Evolutionary conservation across 35 echinoderm and acorn worm genomes (phyloP), one percentile per base, ranked within the genome.

Genomic region (Apostichopus japonicus): DNA sequence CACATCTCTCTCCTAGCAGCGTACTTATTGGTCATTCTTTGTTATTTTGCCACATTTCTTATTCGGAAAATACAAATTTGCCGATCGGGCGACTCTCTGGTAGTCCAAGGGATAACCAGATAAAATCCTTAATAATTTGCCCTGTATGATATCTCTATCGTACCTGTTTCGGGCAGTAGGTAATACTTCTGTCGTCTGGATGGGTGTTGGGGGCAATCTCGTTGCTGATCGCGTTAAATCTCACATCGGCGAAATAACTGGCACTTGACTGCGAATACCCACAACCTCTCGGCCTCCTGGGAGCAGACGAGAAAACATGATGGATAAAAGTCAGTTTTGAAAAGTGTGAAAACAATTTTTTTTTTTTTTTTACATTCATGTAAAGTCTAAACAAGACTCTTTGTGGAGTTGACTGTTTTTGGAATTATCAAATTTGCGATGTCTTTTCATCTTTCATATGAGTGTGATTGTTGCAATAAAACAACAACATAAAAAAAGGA

Each of bases 141-240:
- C 33, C 33, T 44, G 2, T 44, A 11, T 67, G 19, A 17, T 19
- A 67, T 67, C 63, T 79, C 51, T 8, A 58, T 6, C 21, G 10
- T 65, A 87, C 86, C 86, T 87, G 86, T 71, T 87, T 87, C 24
- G 55, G n/a, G n/a, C 56, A 87, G 86, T 65, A 87, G 1, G n/a
- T 65, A 2, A 62, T 56, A 17, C 23, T 17, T 0, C 19, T 4
- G 11, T 58, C 27, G 8, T 22, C 17, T 27, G 63, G 86, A 21
- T 62, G 86, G 10, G 21, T 17, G 10, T 23, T 51, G 16, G 86
- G 63, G 23, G 58, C 13, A 57, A 87, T 87, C 58, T 87, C 86
- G 63, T 87, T 87, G 6, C 55, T 87, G 17, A 87, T 87, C 19
- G 86, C 86, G 24, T 87, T 87, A 51, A 87, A 87, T 56, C 86